Evolutionary conservation across 2,113 vertebrate species (phyloP).

Genomic region (Benitochromis conjunctus): DNA sequence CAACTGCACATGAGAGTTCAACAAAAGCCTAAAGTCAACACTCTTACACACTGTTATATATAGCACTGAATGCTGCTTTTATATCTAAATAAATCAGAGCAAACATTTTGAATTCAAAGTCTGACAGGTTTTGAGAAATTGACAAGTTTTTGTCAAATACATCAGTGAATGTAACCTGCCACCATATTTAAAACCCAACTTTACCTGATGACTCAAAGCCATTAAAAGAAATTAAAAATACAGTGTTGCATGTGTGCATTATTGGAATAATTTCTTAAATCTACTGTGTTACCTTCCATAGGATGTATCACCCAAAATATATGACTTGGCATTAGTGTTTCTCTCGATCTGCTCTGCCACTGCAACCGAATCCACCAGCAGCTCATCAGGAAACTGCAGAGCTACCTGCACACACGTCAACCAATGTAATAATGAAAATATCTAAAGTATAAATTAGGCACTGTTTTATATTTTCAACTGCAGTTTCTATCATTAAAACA

Average conservation of each 20-base stretch:
- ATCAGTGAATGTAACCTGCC: not conserved
- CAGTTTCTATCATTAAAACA: not conserved
- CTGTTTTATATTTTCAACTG: too few relatives aligned
- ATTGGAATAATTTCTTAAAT: not conserved
- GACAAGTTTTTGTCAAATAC: not conserved
- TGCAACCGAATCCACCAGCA: constrained; percentile 77
- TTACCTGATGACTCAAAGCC: not conserved
- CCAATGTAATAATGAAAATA: not conserved
- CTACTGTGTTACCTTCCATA: constrained; percentile 84
- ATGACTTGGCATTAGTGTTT: constrained; percentile 70
- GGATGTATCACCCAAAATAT: constrained; percentile 89
- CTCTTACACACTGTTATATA: not conserved
- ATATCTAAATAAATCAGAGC: not conserved
- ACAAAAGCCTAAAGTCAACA: not conserved
- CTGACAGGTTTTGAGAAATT: not conserved
- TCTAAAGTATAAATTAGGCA: not conserved
- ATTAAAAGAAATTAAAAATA: too few relatives aligned
- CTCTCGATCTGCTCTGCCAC: constrained; percentile 79
- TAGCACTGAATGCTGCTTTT: not conserved
- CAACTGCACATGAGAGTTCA: constrained; percentile 74
- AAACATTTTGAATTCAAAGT: not conserved
- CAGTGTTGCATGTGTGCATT: too few relatives aligned
- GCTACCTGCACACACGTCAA: constrained; percentile 78
- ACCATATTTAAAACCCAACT: not conserved
- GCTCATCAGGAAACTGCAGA: constrained; percentile 90